A percentile compares a stretch with the other conserved stretches of the same genome.
phyloP scores from a whole-genome alignment of 2,888 invertebrate species.

The Zootermopsis nevadensis region DNA sequence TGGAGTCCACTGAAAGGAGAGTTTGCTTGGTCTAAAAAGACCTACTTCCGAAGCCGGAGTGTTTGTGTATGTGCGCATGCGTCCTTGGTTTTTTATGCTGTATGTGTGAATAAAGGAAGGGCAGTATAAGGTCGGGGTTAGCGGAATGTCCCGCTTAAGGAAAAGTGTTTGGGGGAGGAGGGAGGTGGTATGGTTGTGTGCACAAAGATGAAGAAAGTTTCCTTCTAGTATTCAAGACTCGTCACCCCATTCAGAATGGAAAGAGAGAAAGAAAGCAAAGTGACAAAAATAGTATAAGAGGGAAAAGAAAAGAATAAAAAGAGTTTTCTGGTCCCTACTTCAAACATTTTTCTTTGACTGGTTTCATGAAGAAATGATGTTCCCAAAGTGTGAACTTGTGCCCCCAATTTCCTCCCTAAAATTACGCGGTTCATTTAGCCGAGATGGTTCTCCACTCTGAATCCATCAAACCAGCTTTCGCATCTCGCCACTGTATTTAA shows the following conservation, averaged over 20 bases:
- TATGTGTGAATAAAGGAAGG: no score
- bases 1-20: neutral
- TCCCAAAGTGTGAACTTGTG: slow-evolving; percentile 10
- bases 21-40: neutral
- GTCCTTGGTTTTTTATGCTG: neutral
- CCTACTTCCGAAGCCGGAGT: neutral
- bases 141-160: neutral
- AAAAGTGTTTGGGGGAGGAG: neutral
- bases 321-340: no score
- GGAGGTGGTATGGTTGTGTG: neutral
- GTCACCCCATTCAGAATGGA: slow-evolving; percentile 9
- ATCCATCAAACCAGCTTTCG: neutral
- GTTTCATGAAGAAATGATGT: neutral
- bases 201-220: neutral
- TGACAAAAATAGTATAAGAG: slow-evolving; percentile 10
- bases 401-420: neutral
- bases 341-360: no score
- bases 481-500: no score
- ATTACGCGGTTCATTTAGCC: slow-evolving; percentile 4
- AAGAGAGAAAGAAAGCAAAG: neutral
- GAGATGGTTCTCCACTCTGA: neutral
- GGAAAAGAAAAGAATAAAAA: neutral
- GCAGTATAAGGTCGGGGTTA: neutral
- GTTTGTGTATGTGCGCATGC: neutral
- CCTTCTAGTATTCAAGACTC: neutral